Base-by-base conservation (phyloP, 1,140 invertebrate species). In the Spodoptera litura region DNA sequence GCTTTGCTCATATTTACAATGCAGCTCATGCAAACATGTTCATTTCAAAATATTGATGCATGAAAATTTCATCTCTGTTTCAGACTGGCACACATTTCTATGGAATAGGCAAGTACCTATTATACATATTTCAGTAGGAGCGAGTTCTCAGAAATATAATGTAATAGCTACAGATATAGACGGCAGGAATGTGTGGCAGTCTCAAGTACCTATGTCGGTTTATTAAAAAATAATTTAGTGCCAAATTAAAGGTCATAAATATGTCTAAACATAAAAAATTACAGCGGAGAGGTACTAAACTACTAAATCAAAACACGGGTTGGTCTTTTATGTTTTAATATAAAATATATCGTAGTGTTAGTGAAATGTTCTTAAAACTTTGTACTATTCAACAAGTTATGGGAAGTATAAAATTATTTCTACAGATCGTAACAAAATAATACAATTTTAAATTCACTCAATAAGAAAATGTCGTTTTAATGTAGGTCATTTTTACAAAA, bases 281-380 rank as follows among this genome's bases (percentile, higher is more conserved):
- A 81, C 55, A 74, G 49, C 64, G 75, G 88, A 87, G 76, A 91
- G 93, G 93, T 92, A 87, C 93, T 94, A 94, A 85, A 79, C 93
- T 94, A 94, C 93, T 87, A 92, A 94, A 94, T 94, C 91, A 94
- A 93, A 94, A 93, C 89, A 93, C 91, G 87, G 75, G 85, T 93
- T 88, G 88, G 87, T 92, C 91, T 94, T 93, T 94, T 92, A 93
- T 87, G 87, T 90, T 94, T 94, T 93, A 94, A 93, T 88, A 88
- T 85, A 91, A 88, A 92, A 89, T 92, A 88, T 89, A 88, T 88
- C 88, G 87, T 87, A 84, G 79, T 87, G 91, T 92, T 94, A 93
- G 89, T 90, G 85, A 76, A 84, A 88, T 85, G 85, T 87, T 76
- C 73, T 89, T 81, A 78, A 88, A 87, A 85, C 78, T 91, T 94